Base-by-base conservation (phyloP, 2,797 vertebrate genomes). In the Aselliscus stoliczkanus region DNA sequence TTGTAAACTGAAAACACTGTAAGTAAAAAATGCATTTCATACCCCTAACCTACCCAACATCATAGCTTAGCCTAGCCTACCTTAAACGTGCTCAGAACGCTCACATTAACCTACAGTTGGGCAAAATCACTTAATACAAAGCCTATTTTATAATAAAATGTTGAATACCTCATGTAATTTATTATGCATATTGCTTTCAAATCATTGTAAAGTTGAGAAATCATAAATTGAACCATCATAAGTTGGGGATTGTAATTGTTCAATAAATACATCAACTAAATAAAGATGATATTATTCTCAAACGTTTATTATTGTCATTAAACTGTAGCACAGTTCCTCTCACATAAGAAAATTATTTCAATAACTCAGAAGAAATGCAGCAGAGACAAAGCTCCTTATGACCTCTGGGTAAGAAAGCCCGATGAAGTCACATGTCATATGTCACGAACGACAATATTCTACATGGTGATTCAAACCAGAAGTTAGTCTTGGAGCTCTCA, bases 261-360 rank as follows among this genome's bases (percentile, higher is more conserved):
- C 42, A 50, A 86, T 34, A 86, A 87, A 73, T 76, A 64, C 17
- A 23, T 72, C 10, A 75, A n/a, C n/a, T 70, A 75, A 84, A 90
- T 65, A 60, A 72, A 37, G 77, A 64, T 18, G 15, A 81, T 10
- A 25, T 54, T 77, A 39, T 34, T 81, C 37, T 87, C 34, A 52
- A 60, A 89, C 81, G 75, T 80, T 76, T 76, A 52, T 72, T 84
- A 62, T 37, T 76, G 82, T 80, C 31, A 67, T 25, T 80, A 80
- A 93, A 89, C 20, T 52, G 2, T 44, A 83, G 76, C 20, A 86
- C 1, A 25, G 7, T 37, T 85, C 34, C 47, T 62, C 7, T 75
- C 77, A 84, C n/a, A n/a, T 39, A 62, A 77, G 73, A 90, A 84
- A 91, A 84, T 87, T 72, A 86, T 91, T 96, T 95, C 50, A 83